Conservation (phyloP, 2,113 vertebrate genomes). For the Xenopus borealis region DNA sequence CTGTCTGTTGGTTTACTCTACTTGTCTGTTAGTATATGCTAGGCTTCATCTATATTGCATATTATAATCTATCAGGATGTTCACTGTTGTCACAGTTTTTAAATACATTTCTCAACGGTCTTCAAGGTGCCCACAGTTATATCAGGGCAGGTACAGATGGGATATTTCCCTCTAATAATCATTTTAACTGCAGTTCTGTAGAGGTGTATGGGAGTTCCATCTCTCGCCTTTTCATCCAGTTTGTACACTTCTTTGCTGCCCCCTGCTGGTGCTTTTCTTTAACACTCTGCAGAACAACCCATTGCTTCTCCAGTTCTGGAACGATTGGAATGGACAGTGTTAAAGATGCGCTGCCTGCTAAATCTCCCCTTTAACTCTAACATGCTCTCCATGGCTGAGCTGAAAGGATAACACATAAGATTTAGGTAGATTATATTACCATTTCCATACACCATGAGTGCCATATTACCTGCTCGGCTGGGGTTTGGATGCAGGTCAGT, state of each 20-base stretch:
- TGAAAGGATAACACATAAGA: not conserved
- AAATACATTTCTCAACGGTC: too few species aligned
- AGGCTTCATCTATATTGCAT: too few species aligned
- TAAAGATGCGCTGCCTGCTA: not conserved
- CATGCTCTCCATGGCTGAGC: not conserved
- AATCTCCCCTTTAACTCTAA: not conserved
- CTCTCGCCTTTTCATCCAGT: slow-evolving; percentile 17
- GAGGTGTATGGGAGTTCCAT: too few species aligned
- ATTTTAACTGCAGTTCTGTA: too few species aligned
- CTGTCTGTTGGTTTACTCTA: too few species aligned
- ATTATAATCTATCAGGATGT: too few species aligned
- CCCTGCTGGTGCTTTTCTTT: not conserved
- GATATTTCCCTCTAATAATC: too few species aligned
- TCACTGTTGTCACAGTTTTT: too few species aligned
- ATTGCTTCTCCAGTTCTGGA: not conserved
- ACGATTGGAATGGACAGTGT: not conserved
- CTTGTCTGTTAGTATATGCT: too few species aligned
- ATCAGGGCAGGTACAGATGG: too few species aligned
- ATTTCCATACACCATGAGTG: not conserved
- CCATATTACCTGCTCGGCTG: too few species aligned
- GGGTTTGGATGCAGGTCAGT: not conserved
- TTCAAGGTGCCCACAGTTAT: too few species aligned
- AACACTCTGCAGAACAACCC: slow-evolving; percentile 8
- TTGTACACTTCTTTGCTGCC: slow-evolving; percentile 2
- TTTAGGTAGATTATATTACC: not conserved